phyloP scores from a whole-genome alignment of 2,113 vertebrate species.

The Buteo buteo region DNA sequence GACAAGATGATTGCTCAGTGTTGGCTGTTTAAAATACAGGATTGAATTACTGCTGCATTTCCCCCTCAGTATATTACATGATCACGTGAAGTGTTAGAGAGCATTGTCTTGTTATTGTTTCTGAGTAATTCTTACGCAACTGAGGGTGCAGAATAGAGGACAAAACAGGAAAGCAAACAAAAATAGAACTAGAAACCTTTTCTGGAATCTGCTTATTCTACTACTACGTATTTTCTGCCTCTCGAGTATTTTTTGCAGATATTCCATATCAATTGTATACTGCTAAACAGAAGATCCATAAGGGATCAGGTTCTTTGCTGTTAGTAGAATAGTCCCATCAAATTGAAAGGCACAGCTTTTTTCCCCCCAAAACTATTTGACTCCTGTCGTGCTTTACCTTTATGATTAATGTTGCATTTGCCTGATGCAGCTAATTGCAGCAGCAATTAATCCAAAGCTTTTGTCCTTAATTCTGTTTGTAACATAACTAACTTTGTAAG shows the following conservation, averaged over 20 bases:
- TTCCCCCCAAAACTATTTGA: fast-evolving
- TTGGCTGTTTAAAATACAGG: background rate
- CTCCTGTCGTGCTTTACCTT: background rate
- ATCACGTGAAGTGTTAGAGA: background rate
- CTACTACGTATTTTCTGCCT: background rate
- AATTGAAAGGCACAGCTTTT: background rate
- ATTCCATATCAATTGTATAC: background rate
- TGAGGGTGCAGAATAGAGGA: background rate
- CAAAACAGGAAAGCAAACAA: background rate
- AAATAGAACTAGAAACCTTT: background rate
- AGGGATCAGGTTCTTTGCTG: background rate
- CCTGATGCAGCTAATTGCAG: background rate
- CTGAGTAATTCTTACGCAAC: background rate
- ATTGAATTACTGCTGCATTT: background rate
- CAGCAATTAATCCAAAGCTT: background rate
- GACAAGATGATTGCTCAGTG: background rate
- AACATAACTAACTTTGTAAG: background rate
- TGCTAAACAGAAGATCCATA: background rate
- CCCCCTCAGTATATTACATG: background rate
- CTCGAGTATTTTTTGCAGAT: background rate
- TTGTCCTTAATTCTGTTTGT: background rate
- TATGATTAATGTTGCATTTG: background rate
- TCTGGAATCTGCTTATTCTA: background rate
- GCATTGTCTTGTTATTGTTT: background rate
- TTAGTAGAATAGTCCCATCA: background rate